These are phyloP conservation scores for Sebastes miniatus DNA, from an alignment of 2,797 vertebrate genomes.

Conservation along the genomic window DNA sequence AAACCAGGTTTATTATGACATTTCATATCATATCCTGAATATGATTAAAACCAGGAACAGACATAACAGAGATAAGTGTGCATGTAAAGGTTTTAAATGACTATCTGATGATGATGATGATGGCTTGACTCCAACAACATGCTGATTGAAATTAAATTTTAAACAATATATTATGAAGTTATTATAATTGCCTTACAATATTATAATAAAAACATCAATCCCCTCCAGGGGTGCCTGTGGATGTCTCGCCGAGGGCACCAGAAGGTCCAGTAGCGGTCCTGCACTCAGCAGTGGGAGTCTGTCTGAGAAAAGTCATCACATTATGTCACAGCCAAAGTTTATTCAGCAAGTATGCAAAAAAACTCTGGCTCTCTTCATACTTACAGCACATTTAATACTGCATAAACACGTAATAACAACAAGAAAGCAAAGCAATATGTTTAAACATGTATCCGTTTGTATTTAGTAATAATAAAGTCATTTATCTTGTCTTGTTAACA, in stretches of 20 bases:
- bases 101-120: background rate
- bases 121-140: background rate
- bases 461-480: conserved; percentile 25
- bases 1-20: background rate
- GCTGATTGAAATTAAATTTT: background rate
- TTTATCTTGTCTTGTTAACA: conserved; percentile 35
- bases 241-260: background rate
- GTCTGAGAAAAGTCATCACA: conserved; percentile 22
- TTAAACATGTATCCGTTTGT: conserved; percentile 19
- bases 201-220: background rate
- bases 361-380: background rate
- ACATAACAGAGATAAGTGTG: background rate
- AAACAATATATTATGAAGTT: background rate
- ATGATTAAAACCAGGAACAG: no score
- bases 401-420: background rate
- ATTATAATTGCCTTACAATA: background rate
- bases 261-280: background rate
- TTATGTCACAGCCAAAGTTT: conserved; percentile 29
- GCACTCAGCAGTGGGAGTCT: background rate
- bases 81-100: background rate
- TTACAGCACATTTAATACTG: conserved; percentile 1
- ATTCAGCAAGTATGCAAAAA: conserved; percentile 30
- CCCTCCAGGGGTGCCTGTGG: background rate
- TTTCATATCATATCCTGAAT: background rate
- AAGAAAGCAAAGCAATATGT: conserved; percentile 14